Evolutionary conservation across 2,113 vertebrate species (phyloP), one percentile per base, ranked within the genome.

Genomic region (Daubentonia madagascariensis): DNA sequence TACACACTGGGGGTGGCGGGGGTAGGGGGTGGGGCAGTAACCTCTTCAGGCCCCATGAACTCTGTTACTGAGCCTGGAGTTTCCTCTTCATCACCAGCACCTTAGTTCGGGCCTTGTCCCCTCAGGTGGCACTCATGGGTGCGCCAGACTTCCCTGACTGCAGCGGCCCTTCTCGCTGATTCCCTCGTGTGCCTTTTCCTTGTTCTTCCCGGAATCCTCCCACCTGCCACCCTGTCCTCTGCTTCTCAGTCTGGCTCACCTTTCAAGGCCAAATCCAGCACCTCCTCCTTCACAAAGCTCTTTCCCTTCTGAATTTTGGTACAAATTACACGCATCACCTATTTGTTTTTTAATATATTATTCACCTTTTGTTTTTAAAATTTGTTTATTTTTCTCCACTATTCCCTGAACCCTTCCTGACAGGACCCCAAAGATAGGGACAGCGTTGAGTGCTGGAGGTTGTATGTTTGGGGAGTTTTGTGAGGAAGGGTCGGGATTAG

Each of bases 1-100:
- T 6, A 10, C 13, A 8, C 8, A 0, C 16, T 30, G n/a, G 32
- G 45, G 16, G 22, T 8, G 23, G 32, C 2, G 5, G 57, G 22
- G 2, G 4, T n/a, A n/a, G 13, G 63, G 8, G 12, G 3, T 10
- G 8, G n/a, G 28, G 3, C 22, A 12, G 23, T 45, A 3, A 18
- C 54, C 8, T 52, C 40, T 57, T 40, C 52, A 13, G 50, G 23
- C 13, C 37, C 6, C 32, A 37, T 14, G 12, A 32, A 40, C 72
- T 54, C 28, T 30, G 0, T 45, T 43, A 1, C 18, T 16, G 11
- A 35, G 48, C 54, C 23, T 40, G 23, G 75, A 8, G 7, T 25
- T 70, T 40, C 1, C 5, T 37, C 76, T 40, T 72, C 63, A 43
- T 5, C 4, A 18, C 52, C 8, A 13, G 59, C 8, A 3, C n/a